These are phyloP conservation scores for Notolepis coatsorum DNA, from an alignment of 2,797 vertebrate species.

Conservation along the genomic window DNA sequence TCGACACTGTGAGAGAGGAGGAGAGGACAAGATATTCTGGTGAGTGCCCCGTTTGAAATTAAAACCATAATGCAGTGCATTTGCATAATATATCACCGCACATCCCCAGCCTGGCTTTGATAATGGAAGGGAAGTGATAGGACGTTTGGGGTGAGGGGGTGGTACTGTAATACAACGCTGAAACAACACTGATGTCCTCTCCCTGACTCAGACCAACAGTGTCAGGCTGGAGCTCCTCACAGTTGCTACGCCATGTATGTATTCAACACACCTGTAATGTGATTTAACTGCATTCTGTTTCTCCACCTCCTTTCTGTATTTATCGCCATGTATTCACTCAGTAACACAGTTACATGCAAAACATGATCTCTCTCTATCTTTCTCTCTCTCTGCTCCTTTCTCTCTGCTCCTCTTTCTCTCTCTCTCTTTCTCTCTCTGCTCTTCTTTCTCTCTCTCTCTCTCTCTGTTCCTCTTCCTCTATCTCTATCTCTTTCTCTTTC, in stretches of 20 bases:
- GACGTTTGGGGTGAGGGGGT: slow-evolving; percentile 4
- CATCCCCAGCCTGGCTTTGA: slow-evolving; percentile 22
- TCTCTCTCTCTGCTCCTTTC: too few relatives aligned
- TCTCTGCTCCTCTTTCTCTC: too few relatives aligned
- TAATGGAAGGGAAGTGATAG: slow-evolving; percentile 16
- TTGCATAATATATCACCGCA: slow-evolving; percentile 50
- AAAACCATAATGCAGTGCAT: slow-evolving; percentile 59
- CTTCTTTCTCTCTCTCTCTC: too few relatives aligned
- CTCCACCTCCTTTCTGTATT: slow-evolving; percentile 3
- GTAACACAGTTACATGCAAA: slow-evolving; percentile 22
- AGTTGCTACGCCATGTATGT: slow-evolving; percentile 29
- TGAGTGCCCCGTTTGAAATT: slow-evolving; percentile 68
- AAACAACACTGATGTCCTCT: neutral
- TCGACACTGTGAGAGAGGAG: slow-evolving; percentile 59
- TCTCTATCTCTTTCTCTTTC: too few relatives aligned
- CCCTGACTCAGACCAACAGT: slow-evolving; percentile 33
- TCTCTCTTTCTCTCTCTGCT: too few relatives aligned
- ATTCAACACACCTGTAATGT: slow-evolving; percentile 18
- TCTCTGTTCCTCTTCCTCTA: too few relatives aligned
- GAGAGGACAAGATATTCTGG: slow-evolving; percentile 56
- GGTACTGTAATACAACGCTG: neutral
- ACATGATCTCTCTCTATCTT: slow-evolving; percentile 8
- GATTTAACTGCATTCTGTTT: slow-evolving; percentile 17
- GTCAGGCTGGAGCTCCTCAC: slow-evolving; percentile 6
- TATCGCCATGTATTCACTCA: slow-evolving; percentile 8